Evolutionary conservation across 2,888 invertebrate species (phyloP).

Genomic region (Protodeltote pygarga): DNA sequence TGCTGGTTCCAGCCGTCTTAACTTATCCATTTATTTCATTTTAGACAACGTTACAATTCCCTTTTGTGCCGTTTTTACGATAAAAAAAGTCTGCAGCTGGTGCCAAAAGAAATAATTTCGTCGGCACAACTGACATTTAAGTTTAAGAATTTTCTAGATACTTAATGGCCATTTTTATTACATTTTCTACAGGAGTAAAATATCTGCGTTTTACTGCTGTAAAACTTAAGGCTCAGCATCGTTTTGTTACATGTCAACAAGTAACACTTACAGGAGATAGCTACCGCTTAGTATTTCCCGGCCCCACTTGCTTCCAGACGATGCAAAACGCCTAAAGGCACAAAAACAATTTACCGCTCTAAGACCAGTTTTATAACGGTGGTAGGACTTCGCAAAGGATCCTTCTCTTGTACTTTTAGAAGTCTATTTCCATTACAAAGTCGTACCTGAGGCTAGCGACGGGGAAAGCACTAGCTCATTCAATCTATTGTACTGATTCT

Average conservation of each 20-base stretch:
- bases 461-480: slow-evolving; percentile 51
- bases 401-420: slow-evolving; percentile 63
- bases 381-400: slow-evolving; percentile 65
- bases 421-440: slow-evolving; percentile 78
- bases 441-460: slow-evolving; percentile 66
- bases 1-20: slow-evolving; percentile 16
- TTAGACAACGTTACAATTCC: slow-evolving; percentile 41
- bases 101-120: slow-evolving; percentile 47
- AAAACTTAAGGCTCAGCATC: slow-evolving; percentile 7
- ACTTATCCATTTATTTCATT: slow-evolving; percentile 43
- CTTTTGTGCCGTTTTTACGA: slow-evolving; percentile 49
- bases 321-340: slow-evolving; percentile 72
- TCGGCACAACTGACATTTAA: slow-evolving; percentile 37
- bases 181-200: slow-evolving; percentile 20
- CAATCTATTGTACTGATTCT: slow-evolving; percentile 50
- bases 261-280: slow-evolving; percentile 42
- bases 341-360: slow-evolving; percentile 82
- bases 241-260: slow-evolving; percentile 25
- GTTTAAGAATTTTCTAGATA: slow-evolving; percentile 27
- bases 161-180: slow-evolving; percentile 34
- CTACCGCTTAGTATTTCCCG: slow-evolving; percentile 54
- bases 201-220: slow-evolving; percentile 7
- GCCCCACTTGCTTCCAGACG: slow-evolving; percentile 53
- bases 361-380: slow-evolving; percentile 69
- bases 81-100: slow-evolving; percentile 54